A percentile compares a stretch with the other conserved stretches of the same genome.
Evolutionary conservation across 2,888 invertebrate species (phyloP).

Genomic region (Dione vanillae): DNA sequence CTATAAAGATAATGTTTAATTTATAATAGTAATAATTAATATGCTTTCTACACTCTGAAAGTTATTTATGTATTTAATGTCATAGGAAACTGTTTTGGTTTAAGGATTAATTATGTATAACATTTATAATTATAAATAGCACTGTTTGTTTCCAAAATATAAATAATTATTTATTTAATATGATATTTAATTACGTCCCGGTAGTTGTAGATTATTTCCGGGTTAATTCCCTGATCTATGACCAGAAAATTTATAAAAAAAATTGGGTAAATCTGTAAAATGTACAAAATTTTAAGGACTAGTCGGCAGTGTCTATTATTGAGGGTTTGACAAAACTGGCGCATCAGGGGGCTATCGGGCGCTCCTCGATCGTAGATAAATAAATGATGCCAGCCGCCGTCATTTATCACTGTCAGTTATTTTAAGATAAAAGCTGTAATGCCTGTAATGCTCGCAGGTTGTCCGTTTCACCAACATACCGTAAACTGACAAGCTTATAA

Average conservation of each 20-base stretch:
- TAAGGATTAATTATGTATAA: too few relatives aligned
- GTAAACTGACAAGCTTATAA: slow-evolving; percentile 24
- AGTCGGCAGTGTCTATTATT: slow-evolving; percentile 30
- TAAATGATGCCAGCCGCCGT: slow-evolving; percentile 68
- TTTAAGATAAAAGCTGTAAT: slow-evolving; percentile 75
- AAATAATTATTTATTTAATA: too few relatives aligned
- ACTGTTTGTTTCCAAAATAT: too few relatives aligned
- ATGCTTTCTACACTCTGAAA: too few relatives aligned
- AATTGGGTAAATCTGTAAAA: slow-evolving; percentile 6
- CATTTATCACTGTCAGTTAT: slow-evolving; percentile 77
- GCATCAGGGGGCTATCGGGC: slow-evolving; percentile 47
- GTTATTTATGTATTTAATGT: too few relatives aligned
- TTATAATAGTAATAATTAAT: too few relatives aligned
- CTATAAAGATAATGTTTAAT: too few relatives aligned
- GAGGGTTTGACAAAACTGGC: slow-evolving; percentile 32
- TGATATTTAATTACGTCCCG: not conserved
- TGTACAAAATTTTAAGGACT: slow-evolving; percentile 18
- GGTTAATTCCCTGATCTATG: not conserved
- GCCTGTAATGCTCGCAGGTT: slow-evolving; percentile 59
- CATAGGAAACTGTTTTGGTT: too few relatives aligned
- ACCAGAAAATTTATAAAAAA: not conserved
- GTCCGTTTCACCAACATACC: slow-evolving; percentile 50
- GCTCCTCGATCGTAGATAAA: slow-evolving; percentile 72
- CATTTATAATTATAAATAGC: too few relatives aligned
- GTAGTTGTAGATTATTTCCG: not conserved